Evolutionary conservation across 2,113 vertebrate species (phyloP), one percentile per base, ranked within the genome.

Genomic region (Erythrocercus mccallii): DNA sequence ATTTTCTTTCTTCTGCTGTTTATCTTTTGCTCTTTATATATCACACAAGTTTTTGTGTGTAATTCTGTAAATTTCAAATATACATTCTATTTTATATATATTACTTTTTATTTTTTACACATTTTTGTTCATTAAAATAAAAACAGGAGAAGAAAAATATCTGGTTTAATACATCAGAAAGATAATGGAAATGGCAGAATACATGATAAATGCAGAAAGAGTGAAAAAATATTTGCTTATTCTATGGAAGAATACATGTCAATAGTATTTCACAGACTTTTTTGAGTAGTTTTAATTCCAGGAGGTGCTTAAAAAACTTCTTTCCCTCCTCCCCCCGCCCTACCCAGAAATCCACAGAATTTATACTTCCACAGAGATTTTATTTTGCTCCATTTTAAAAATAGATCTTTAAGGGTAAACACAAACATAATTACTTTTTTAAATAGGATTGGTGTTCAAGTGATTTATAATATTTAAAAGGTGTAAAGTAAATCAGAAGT

Each of bases 251-350:
- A 11, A 40, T 79, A 24, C 5, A 24, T 42, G 28, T 68, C 24
- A 40, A 6, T 37, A 69, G 21, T 25, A 61, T 44, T 64, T 68
- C 14, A 60, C 15, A 44, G 58, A 30, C 19, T 2, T 50, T 86
- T 76, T 33, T 10, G 4, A 53, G 12, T 45, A 40, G 11, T 33
- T 64, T 83, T 56, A 66, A 56, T 87, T 81, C 28, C 8, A 78
- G 18, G 8, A 79, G 71, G 2, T 48, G 20, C 20, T 60, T 60
- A 58, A 31, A 91, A 92, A 85, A 44, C 9, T 31, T 40, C 16
- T 6, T 53, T 33, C 11, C 50, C 5, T 11, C 4, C 15, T 13
- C 15, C 15, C 19, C 2, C 2, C 1, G 12, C 14, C 20, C 53
- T 8, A 2, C 12, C 24, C 23, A 9, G 3, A 76, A 82, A 50